Evolutionary conservation across 2,888 invertebrate species (phyloP).

Genomic region (Allolobophora icterica): DNA sequence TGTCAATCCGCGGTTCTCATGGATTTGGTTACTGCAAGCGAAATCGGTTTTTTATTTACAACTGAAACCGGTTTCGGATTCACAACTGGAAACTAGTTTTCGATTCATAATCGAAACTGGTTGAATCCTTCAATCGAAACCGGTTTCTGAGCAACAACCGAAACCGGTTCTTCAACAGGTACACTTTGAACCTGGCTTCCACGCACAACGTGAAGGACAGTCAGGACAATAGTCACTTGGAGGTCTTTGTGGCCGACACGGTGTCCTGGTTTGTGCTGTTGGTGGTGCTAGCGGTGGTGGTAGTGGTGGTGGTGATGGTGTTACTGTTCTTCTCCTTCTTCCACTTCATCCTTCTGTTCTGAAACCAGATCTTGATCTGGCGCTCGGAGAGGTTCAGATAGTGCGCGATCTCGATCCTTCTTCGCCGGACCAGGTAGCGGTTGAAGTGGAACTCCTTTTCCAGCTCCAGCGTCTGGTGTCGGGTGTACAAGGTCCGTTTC

Average conservation of each 20-base stretch:
- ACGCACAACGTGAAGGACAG: not conserved
- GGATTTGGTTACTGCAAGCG: not conserved
- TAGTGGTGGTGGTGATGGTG: not conserved
- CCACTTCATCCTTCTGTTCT: slow-evolving; percentile 91
- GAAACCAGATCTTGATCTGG: slow-evolving; percentile 78
- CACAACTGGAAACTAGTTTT: too few species aligned
- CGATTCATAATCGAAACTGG: too few species aligned
- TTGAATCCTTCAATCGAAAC: not conserved
- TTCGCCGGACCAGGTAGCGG: slow-evolving; percentile 93
- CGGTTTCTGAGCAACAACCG: not conserved
- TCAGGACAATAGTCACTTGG: slow-evolving; percentile 8
- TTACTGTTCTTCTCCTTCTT: slow-evolving; percentile 35
- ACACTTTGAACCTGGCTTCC: too few species aligned
- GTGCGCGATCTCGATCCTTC: slow-evolving; percentile 96
- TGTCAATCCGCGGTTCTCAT: not conserved
- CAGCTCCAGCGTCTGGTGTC: slow-evolving; percentile 95
- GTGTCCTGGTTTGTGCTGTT: not conserved
- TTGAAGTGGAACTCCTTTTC: slow-evolving; percentile 99
- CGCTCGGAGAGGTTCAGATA: slow-evolving; percentile 94
- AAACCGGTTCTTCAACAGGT: not conserved
- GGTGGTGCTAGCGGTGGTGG: not conserved
- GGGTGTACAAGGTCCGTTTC: slow-evolving; percentile 94
- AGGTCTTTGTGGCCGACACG: slow-evolving; percentile 4
- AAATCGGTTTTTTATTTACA: not conserved
- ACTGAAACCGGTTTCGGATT: not conserved